These are phyloP conservation scores for Phycodurus eques DNA, from an alignment of 2,113 vertebrate species.

Conservation along the genomic window DNA sequence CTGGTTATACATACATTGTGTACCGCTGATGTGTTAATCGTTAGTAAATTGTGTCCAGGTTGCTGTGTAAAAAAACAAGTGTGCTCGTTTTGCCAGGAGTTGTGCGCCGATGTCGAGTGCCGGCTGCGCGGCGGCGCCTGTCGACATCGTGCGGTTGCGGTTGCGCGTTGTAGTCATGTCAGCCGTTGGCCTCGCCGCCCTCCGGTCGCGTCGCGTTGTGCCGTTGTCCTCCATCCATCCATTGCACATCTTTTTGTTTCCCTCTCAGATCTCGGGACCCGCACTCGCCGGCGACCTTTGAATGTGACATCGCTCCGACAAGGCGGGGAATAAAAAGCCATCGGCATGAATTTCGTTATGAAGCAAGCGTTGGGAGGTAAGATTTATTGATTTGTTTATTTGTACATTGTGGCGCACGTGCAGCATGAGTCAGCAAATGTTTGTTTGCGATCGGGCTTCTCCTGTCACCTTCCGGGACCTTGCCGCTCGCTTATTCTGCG, in stretches of 20 bases:
- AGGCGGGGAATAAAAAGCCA: constrained; percentile 77
- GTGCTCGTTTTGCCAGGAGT: too few relatives aligned
- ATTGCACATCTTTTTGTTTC: neutral
- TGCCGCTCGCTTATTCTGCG: neutral
- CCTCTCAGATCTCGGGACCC: constrained; percentile 55
- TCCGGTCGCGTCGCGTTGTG: neutral
- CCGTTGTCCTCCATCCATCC: neutral
- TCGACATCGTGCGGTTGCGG: neutral
- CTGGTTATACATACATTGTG: too few relatives aligned
- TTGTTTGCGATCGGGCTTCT: constrained; percentile 22
- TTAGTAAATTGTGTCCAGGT: neutral
- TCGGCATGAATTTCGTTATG: constrained; percentile 93
- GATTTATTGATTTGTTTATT: constrained; percentile 26
- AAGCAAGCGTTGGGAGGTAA: constrained; percentile 93
- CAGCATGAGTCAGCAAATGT: constrained; percentile 7
- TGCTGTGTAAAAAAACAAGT: neutral
- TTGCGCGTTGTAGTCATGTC: neutral
- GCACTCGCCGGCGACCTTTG: constrained; percentile 57
- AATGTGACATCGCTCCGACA: constrained; percentile 75
- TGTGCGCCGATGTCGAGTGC: too few relatives aligned
- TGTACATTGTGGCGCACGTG: constrained; percentile 1
- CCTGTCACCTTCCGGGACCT: neutral
- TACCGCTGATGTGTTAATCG: too few relatives aligned
- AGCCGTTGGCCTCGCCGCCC: neutral
- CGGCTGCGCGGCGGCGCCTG: neutral